Percentiles rank a stretch among this genome's conserved stretches.
Conservation (phyloP, 2,888 invertebrate species). For the Tinea pellionella region DNA sequence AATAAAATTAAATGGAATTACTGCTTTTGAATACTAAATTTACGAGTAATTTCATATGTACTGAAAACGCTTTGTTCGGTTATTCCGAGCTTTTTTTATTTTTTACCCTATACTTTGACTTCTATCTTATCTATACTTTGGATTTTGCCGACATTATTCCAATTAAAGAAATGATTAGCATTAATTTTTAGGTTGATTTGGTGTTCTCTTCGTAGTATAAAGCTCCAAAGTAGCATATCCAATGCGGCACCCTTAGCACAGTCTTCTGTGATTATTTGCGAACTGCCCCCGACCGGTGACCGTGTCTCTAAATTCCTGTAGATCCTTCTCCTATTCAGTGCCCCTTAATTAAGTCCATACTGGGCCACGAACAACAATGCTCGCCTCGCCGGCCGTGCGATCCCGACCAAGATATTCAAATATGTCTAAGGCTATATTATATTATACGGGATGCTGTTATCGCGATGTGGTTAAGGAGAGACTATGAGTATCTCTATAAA, state of each 20-base stretch:
- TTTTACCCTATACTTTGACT: too few species aligned
- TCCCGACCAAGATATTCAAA: slow-evolving; percentile 66
- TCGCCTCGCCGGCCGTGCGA: slow-evolving; percentile 34
- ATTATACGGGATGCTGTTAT: slow-evolving; percentile 41
- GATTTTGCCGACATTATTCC: too few species aligned
- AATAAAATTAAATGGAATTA: too few species aligned
- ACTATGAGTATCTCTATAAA: slow-evolving; percentile 16
- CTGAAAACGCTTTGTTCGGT: too few species aligned
- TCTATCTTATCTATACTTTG: too few species aligned
- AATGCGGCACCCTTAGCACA: neutral
- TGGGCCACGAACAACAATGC: slow-evolving; percentile 60
- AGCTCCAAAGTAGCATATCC: neutral
- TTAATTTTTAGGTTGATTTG: neutral
- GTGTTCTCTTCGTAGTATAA: neutral
- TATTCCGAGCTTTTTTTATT: too few species aligned
- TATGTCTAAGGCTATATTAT: slow-evolving; percentile 63
- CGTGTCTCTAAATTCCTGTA: slow-evolving; percentile 51
- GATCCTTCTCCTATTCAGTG: slow-evolving; percentile 55
- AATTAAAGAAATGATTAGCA: too few species aligned
- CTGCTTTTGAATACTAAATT: too few species aligned
- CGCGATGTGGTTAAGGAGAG: slow-evolving; percentile 15
- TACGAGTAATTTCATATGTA: too few species aligned
- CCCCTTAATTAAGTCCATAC: slow-evolving; percentile 68
- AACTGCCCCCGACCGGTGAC: slow-evolving; percentile 12
- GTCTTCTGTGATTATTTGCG: slow-evolving; percentile 6